Conservation (phyloP, 92 coral and sea anemone species). For the Epizoanthus rinbou region DNA sequence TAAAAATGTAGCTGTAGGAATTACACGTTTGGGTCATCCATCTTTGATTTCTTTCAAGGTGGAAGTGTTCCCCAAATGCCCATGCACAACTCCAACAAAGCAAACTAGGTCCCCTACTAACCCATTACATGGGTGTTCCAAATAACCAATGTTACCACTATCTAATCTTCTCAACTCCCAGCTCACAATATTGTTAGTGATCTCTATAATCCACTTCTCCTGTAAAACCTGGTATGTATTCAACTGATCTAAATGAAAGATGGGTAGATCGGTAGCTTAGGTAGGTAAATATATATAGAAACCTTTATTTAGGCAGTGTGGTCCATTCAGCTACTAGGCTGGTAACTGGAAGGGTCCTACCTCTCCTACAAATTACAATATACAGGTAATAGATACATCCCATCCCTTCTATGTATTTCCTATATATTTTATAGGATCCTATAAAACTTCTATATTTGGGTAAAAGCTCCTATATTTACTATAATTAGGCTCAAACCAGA, state of each 20-base stretch:
- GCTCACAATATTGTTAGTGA: conserved; percentile 51
- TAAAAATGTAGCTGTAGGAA: neutral
- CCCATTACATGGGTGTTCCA: conserved; percentile 44
- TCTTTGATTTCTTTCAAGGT: conserved; percentile 47
- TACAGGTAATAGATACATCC: no score
- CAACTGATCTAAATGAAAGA: conserved; percentile 26
- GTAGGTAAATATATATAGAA: no score
- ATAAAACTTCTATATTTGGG: no score
- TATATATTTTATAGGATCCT: no score
- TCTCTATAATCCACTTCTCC: conserved; percentile 44
- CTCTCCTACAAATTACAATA: no score
- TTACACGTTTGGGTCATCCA: conserved; percentile 32
- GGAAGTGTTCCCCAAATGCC: conserved; percentile 33
- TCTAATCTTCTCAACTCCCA: conserved; percentile 30
- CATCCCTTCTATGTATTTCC: no score
- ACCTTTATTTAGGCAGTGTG: no score
- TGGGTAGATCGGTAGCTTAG: no score
- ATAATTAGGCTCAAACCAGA: no score
- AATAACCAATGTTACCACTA: neutral
- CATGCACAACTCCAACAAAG: conserved; percentile 39
- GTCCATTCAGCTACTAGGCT: no score
- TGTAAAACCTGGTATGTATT: conserved; percentile 38
- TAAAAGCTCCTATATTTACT: no score
- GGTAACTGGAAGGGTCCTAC: no score
- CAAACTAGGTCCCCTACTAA: conserved; percentile 45